These are phyloP conservation scores for Oenanthe oenanthe DNA, from an alignment of 2,113 vertebrate species.

Conservation along the genomic window DNA sequence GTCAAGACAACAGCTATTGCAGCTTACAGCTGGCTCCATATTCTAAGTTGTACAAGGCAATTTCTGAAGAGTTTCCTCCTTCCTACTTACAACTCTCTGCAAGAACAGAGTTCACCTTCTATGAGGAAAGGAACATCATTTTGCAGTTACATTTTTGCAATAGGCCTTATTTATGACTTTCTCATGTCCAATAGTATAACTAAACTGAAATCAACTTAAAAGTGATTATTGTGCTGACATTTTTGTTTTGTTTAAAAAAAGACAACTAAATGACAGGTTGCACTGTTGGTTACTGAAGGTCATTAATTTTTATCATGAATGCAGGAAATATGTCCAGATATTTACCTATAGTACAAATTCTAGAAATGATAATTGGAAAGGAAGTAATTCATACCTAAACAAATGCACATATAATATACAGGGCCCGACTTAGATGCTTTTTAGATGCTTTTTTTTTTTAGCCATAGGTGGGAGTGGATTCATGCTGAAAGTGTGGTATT, in stretches of 20 bases:
- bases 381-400: not conserved
- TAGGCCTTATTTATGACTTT: not conserved
- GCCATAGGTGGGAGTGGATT: constrained; percentile 19
- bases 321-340: not conserved
- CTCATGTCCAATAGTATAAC: not conserved
- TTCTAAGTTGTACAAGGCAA: not conserved
- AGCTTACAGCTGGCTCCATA: not conserved
- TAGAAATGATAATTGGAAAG: not conserved
- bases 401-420: not conserved
- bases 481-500: not conserved
- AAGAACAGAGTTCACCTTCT: not conserved
- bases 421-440: not conserved
- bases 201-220: not conserved
- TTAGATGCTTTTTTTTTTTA: not conserved
- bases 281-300: not conserved
- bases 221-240: not conserved
- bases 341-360: not conserved
- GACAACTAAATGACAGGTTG: not conserved
- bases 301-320: not conserved
- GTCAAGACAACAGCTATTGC: not conserved
- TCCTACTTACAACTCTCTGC: not conserved
- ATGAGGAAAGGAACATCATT: not conserved
- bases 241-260: not conserved
- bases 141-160: not conserved
- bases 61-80: not conserved